A percentile compares a stretch with the other conserved stretches of the same genome.
Evolutionary conservation across 2,888 invertebrate species (phyloP).

Genomic region (Drosophila meridionalis): DNA sequence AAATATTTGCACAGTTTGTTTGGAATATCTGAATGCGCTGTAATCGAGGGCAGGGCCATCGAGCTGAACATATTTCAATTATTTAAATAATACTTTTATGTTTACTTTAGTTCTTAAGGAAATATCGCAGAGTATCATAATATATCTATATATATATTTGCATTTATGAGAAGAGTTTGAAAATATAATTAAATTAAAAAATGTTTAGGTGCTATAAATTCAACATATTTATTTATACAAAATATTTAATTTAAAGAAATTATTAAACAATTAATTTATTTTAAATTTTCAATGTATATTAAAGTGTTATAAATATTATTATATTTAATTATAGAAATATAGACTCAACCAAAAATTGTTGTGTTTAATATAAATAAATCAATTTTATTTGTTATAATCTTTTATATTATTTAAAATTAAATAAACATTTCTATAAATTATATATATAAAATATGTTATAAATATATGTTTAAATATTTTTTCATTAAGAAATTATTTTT

Average conservation of each 20-base stretch:
- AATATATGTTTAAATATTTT: no score
- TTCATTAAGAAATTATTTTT: no score
- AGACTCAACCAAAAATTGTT: no score
- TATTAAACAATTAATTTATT: no score
- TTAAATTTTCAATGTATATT: no score
- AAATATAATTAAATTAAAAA: no score
- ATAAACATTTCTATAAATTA: no score
- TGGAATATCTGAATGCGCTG: constrained; percentile 36
- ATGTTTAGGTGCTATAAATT: no score
- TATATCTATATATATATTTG: background rate
- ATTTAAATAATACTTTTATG: constrained; percentile 1
- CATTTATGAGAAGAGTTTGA: background rate
- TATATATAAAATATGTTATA: no score
- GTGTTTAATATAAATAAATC: no score
- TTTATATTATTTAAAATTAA: no score
- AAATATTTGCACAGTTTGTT: constrained; percentile 39
- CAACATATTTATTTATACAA: background rate
- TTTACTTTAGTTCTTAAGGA: background rate
- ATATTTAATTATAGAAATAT: background rate
- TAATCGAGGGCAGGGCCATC: constrained; percentile 5
- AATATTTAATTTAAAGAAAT: background rate
- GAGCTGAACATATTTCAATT: background rate
- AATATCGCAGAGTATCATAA: background rate
- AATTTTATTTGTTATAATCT: no score
- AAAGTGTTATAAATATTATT: background rate